These are phyloP conservation scores for Iguana delicatissima DNA, from an alignment of 2,797 vertebrate species.

Conservation along the genomic window DNA sequence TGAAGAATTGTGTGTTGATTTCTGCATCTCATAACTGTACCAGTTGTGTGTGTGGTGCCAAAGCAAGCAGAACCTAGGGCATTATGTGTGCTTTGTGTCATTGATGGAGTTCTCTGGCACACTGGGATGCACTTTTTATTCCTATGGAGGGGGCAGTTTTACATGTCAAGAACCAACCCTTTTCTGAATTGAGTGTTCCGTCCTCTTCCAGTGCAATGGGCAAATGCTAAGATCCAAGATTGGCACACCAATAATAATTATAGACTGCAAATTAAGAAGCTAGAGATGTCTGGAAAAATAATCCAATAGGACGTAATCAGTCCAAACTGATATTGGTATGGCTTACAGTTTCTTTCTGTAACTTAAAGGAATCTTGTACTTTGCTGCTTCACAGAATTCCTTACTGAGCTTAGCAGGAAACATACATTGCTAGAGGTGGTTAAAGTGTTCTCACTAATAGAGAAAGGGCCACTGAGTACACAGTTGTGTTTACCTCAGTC, in stretches of 20 bases:
- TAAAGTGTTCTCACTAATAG: background rate
- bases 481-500: background rate
- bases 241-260: background rate
- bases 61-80: background rate
- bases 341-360: background rate
- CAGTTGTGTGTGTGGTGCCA: background rate
- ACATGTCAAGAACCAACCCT: background rate
- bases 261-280: background rate
- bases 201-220: background rate
- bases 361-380: background rate
- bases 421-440: background rate
- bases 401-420: background rate
- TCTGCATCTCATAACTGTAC: background rate
- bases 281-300: conserved; percentile 2
- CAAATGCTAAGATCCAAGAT: background rate
- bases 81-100: background rate
- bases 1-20: background rate
- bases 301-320: background rate
- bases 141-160: background rate
- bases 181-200: background rate
- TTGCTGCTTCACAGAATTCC: background rate
- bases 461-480: background rate
- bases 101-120: background rate
- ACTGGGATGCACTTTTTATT: too few relatives aligned
- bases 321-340: background rate